phyloP scores from a whole-genome alignment of 1,140 invertebrate genomes.

The Chironomus tepperi region DNA sequence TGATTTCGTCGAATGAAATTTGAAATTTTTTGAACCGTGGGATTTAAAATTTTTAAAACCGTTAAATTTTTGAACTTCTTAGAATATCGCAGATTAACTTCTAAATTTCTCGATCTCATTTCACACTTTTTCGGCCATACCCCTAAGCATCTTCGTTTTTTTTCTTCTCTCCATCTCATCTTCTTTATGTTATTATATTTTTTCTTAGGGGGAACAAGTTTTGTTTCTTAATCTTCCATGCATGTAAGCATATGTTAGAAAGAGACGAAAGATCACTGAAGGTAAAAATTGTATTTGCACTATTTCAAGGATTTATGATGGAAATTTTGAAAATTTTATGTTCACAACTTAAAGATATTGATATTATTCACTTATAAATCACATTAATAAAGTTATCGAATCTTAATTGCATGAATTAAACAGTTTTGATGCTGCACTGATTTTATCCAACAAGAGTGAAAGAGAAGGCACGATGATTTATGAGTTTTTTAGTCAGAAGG shows the following conservation, averaged over 20 bases:
- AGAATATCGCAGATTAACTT: too few relatives aligned
- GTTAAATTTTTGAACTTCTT: too few relatives aligned
- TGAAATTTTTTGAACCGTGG: too few relatives aligned
- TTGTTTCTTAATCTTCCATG: slow-evolving; percentile 8
- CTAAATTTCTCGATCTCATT: too few relatives aligned
- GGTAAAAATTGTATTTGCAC: neutral
- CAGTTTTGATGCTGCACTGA: neutral
- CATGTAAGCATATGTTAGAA: neutral
- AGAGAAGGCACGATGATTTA: neutral
- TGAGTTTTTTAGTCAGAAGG: neutral
- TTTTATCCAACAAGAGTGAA: neutral
- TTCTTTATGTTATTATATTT: neutral
- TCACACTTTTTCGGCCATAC: too few relatives aligned
- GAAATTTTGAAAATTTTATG: neutral
- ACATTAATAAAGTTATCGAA: too few relatives aligned
- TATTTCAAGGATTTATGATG: neutral
- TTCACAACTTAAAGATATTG: too few relatives aligned
- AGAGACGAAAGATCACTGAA: neutral
- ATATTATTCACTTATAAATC: too few relatives aligned
- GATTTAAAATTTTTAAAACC: too few relatives aligned
- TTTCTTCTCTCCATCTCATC: neutral
- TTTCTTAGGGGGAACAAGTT: neutral
- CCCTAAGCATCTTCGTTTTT: neutral
- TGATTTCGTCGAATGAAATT: too few relatives aligned
- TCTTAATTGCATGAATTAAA: neutral